Percentiles rank a stretch among this genome's conserved stretches.
These are phyloP conservation scores for Rachycentron canadum DNA, from an alignment of 2,797 vertebrate genomes.

Conservation along the genomic window DNA sequence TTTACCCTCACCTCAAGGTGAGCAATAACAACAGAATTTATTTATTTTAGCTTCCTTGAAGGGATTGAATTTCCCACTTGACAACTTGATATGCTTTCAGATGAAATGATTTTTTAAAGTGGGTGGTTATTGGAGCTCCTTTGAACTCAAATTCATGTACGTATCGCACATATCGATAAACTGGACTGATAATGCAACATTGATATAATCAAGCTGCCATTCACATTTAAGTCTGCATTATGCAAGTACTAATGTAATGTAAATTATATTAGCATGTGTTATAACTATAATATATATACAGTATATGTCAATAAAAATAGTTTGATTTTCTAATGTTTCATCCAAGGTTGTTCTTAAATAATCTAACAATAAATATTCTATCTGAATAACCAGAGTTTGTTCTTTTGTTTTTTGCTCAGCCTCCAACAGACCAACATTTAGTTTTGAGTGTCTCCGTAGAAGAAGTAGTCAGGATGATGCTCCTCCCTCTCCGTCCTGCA, in stretches of 20 bases:
- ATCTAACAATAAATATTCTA: neutral
- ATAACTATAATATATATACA: too few relatives aligned
- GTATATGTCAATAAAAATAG: too few relatives aligned
- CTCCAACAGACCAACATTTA: conserved; percentile 91
- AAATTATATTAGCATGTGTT: too few relatives aligned
- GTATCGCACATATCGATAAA: neutral
- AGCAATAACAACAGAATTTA: conserved; percentile 24
- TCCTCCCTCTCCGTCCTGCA: conserved; percentile 86
- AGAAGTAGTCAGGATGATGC: conserved; percentile 90
- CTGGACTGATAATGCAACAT: neutral
- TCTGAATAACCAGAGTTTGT: neutral
- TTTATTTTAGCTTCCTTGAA: neutral
- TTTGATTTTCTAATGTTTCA: neutral
- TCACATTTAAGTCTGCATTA: neutral
- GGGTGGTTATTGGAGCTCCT: neutral
- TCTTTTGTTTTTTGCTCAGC: conserved; percentile 78
- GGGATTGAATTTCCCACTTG: neutral
- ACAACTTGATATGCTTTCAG: neutral
- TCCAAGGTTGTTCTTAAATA: neutral
- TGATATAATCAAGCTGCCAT: neutral
- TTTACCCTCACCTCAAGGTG: conserved; percentile 92
- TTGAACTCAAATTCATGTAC: fast-evolving
- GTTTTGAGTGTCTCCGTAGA: conserved; percentile 95
- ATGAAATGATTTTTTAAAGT: neutral
- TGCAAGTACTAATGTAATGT: neutral